Evolutionary conservation across 2,888 invertebrate genomes (phyloP), one percentile per base, ranked within the genome.

Genomic region (Acanthosoma haemorrhoidale): DNA sequence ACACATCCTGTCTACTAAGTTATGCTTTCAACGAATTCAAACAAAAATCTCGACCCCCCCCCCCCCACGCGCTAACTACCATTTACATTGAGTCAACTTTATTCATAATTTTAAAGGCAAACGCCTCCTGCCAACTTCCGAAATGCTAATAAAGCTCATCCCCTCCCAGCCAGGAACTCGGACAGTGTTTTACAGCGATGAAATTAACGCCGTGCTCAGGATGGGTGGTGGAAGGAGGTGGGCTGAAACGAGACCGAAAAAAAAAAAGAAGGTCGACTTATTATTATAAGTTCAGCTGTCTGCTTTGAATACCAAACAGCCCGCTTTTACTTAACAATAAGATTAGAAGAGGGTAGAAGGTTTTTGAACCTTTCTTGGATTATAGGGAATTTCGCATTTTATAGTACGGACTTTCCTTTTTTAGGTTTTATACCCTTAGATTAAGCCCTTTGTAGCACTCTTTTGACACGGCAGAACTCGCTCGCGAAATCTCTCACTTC

Each of bases 351-450:
- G 60, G 34, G 11, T 31, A 60, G 32, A 34, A 60, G 36, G 34
- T 34, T 43, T 15, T 4, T 43, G 51, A 25, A 11, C 34, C 61
- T 36, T 61, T 34, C 18, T 18, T n/a, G 61, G 61, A 61, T 61
- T 61, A 61, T 61, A 61, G 36, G 36, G 32, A 16, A 21, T 61
- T 61, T 61, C 36, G 61, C 61, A 61, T 61, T 61, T 61, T 36
- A 36, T 38, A 61, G 5, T 18, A 36, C n/a, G 16, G 21, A 61
- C 61, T 21, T n/a, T n/a, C n/a, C n/a, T n/a, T n/a, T n/a, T n/a
- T n/a, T n/a, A n/a, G n/a, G n/a, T n/a, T n/a, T n/a, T n/a, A n/a
- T n/a, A n/a, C n/a, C n/a, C n/a, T n/a, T n/a, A n/a, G n/a, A n/a
- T n/a, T n/a, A n/a, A n/a, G n/a, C n/a, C n/a, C n/a, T n/a, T n/a